These are phyloP conservation scores for Cephus pygmeus DNA, from an alignment of 2,888 invertebrate genomes.

Conservation along the genomic window DNA sequence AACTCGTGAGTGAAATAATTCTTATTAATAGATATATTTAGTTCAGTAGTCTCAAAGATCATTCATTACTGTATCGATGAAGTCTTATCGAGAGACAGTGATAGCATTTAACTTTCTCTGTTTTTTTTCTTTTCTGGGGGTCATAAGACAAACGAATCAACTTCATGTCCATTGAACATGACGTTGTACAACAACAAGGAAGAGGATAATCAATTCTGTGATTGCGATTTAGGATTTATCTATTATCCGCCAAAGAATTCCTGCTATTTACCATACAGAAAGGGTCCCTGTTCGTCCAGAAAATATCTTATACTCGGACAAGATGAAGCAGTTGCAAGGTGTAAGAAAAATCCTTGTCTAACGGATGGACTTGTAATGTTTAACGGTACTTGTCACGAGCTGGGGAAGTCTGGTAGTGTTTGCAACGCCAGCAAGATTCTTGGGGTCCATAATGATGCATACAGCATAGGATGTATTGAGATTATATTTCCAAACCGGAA, in stretches of 20 bases:
- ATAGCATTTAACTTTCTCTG: not conserved
- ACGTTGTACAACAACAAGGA: not conserved
- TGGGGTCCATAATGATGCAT: constrained; percentile 71
- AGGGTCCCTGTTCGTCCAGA: constrained; percentile 71
- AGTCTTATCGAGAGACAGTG: not conserved
- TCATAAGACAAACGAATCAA: not conserved
- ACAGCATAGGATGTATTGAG: constrained; percentile 68
- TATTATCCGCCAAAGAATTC: constrained; percentile 71
- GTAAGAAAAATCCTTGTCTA: constrained; percentile 71
- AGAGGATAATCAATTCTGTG: constrained; percentile 23
- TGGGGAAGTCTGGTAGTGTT: constrained; percentile 59
- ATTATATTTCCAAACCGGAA: constrained; percentile 19
- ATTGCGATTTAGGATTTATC: constrained; percentile 49
- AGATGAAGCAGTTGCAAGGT: constrained; percentile 69
- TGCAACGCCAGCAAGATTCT: constrained; percentile 67
- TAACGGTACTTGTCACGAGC: constrained; percentile 64
- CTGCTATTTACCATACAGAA: constrained; percentile 73
- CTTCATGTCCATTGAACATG: constrained; percentile 30
- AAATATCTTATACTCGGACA: constrained; percentile 69
- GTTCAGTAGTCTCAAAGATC: not conserved
- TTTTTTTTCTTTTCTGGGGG: not conserved
- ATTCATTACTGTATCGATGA: not conserved
- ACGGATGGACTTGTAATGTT: constrained; percentile 66
- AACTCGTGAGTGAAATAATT: not conserved
- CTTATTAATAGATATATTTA: not conserved